phyloP scores from a whole-genome alignment of 2,797 vertebrate genomes.

The Thunnus albacares region DNA sequence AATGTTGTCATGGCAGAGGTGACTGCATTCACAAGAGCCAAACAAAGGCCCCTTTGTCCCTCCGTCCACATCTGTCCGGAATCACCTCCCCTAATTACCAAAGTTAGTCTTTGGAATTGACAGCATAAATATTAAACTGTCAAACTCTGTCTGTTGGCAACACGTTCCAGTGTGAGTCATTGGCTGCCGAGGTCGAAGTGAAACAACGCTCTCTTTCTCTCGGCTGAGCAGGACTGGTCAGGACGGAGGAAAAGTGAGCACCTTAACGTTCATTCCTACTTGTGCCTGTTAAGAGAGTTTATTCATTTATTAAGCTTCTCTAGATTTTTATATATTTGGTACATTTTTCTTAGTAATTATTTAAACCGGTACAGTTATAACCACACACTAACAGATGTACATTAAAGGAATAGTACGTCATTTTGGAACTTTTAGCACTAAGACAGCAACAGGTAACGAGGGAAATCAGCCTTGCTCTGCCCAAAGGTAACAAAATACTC shows the following conservation, averaged over 20 bases:
- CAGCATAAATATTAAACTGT: constrained; percentile 86
- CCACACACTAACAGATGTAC: neutral
- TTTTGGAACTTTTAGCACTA: neutral
- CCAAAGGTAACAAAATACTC: neutral
- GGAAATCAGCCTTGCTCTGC: neutral
- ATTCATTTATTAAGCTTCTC: neutral
- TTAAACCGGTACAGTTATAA: neutral
- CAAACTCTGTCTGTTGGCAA: constrained; percentile 80
- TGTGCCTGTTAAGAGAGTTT: neutral
- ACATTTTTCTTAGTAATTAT: constrained; percentile 13
- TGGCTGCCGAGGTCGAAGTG: constrained; percentile 54
- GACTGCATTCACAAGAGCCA: constrained; percentile 58
- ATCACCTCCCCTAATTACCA: constrained; percentile 80
- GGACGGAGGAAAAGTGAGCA: constrained; percentile 5
- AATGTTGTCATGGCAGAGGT: constrained; percentile 74
- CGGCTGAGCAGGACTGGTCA: constrained; percentile 29
- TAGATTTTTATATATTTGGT: neutral
- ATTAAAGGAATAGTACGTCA: neutral
- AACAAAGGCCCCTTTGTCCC: constrained; percentile 81
- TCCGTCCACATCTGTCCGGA: constrained; percentile 81
- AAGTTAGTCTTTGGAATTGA: constrained; percentile 81
- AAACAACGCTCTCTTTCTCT: constrained; percentile 67
- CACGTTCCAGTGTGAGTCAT: constrained; percentile 79
- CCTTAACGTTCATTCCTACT: constrained; percentile 20
- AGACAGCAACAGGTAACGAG: no score